These are phyloP conservation scores for Darevskia nairensis DNA, from an alignment of 2,797 vertebrate species.

Conservation along the genomic window DNA sequence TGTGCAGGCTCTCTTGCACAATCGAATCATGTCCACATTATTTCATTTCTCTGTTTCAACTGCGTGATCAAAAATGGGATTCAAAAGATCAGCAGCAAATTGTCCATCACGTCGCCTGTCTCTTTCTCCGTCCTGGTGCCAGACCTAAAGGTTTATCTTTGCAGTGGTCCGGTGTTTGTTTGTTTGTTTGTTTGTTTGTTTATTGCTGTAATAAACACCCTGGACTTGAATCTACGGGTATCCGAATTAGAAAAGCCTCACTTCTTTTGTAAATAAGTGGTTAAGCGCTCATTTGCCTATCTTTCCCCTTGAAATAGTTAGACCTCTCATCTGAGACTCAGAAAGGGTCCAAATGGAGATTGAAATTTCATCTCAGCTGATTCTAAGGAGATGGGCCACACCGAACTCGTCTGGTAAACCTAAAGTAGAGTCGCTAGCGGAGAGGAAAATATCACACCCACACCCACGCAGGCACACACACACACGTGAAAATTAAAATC, in stretches of 20 bases:
- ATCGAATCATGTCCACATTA: too few species aligned
- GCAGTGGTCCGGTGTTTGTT: not conserved
- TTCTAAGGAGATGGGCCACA: too few species aligned
- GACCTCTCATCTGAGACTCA: not conserved
- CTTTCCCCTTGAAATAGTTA: not conserved
- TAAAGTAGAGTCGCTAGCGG: too few species aligned
- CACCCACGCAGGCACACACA: not conserved
- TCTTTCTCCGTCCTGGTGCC: not conserved
- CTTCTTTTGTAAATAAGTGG: not conserved
- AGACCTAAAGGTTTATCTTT: not conserved
- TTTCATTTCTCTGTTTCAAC: not conserved
- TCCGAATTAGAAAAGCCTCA: not conserved
- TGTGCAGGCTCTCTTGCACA: not conserved
- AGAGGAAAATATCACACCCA: not conserved
- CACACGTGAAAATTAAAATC: not conserved
- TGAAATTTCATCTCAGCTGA: not conserved
- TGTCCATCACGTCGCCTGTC: too few species aligned
- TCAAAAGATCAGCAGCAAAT: too few species aligned
- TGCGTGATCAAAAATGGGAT: not conserved
- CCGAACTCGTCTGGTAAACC: too few species aligned
- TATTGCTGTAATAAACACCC: too few species aligned
- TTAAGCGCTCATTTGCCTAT: not conserved
- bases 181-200: not conserved
- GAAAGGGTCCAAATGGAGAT: not conserved
- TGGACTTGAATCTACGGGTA: not conserved